Percentiles rank a stretch among this genome's conserved stretches.
These are phyloP conservation scores for Tiliqua scincoides DNA, from an alignment of 2,113 vertebrate genomes.

Conservation along the genomic window DNA sequence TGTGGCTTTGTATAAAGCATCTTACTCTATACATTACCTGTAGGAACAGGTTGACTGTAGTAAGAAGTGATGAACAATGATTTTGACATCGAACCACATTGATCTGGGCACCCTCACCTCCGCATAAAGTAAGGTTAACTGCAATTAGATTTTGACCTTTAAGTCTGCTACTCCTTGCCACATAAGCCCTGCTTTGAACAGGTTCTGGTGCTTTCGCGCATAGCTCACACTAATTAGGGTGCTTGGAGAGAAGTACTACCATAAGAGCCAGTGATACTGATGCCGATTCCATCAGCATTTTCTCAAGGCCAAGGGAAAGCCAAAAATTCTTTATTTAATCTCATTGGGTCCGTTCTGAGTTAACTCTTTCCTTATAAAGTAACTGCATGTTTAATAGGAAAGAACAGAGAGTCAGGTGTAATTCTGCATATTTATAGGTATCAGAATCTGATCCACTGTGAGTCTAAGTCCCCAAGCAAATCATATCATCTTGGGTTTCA, in stretches of 20 bases:
- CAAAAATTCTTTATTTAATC: conserved; percentile 13
- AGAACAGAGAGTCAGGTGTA: conserved; percentile 3
- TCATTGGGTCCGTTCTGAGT: neutral
- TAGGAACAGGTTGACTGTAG: neutral
- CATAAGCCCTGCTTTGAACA: neutral
- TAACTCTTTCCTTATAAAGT: conserved; percentile 10
- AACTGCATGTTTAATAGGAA: neutral
- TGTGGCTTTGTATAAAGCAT: neutral
- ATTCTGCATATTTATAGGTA: conserved; percentile 23
- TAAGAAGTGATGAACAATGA: neutral
- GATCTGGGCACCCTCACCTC: neutral
- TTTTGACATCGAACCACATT: neutral
- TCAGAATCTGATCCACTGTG: conserved; percentile 1
- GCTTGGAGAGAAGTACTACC: conserved; percentile 3
- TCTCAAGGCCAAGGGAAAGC: conserved; percentile 22
- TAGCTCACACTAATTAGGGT: conserved; percentile 1
- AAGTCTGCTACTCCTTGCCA: neutral
- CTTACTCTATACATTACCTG: neutral
- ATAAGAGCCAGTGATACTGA: conserved; percentile 6
- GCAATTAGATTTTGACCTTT: neutral
- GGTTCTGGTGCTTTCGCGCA: neutral
- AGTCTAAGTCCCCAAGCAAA: conserved; percentile 15
- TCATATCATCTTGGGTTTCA: neutral
- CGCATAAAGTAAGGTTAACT: neutral
- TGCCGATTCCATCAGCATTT: conserved; percentile 20